These are phyloP conservation scores for Tachuris rubrigastra DNA, from an alignment of 2,113 vertebrate genomes.

Conservation along the genomic window DNA sequence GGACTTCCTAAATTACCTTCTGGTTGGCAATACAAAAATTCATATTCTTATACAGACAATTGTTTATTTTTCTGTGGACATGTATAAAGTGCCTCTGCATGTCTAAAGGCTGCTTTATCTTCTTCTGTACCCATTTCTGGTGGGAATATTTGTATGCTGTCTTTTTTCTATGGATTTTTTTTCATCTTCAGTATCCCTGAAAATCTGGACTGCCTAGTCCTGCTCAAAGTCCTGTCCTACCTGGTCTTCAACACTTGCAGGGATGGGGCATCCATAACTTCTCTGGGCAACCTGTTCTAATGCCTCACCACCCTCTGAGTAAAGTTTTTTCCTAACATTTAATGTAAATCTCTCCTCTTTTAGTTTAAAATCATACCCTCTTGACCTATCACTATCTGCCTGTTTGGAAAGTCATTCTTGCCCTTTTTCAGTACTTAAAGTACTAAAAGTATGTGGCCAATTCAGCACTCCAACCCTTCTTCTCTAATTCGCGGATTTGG, in stretches of 20 bases:
- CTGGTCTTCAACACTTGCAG: not conserved
- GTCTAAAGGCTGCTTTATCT: not conserved
- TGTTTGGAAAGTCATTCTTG: not conserved
- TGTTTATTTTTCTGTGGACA: not conserved
- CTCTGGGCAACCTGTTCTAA: not conserved
- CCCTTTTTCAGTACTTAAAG: not conserved
- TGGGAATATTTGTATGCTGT: not conserved
- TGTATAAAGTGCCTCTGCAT: not conserved
- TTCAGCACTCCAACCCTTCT: not conserved
- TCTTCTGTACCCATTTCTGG: not conserved
- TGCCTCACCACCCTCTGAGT: not conserved
- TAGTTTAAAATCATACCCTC: not conserved
- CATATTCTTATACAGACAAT: not conserved
- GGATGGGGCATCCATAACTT: not conserved
- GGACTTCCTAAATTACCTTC: not conserved
- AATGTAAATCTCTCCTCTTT: not conserved
- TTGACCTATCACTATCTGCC: not conserved
- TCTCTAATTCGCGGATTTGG: not conserved
- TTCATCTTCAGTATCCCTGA: not conserved
- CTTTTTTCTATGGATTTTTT: not conserved
- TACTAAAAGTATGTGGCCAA: not conserved
- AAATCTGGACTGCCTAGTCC: not conserved
- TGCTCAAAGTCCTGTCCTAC: not conserved
- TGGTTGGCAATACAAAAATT: not conserved
- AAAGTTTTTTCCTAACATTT: not conserved